Percentiles rank a stretch among this genome's conserved stretches.
These are phyloP conservation scores for Numenius phaeopus DNA, from an alignment of 2,797 vertebrate genomes.

Conservation along the genomic window DNA sequence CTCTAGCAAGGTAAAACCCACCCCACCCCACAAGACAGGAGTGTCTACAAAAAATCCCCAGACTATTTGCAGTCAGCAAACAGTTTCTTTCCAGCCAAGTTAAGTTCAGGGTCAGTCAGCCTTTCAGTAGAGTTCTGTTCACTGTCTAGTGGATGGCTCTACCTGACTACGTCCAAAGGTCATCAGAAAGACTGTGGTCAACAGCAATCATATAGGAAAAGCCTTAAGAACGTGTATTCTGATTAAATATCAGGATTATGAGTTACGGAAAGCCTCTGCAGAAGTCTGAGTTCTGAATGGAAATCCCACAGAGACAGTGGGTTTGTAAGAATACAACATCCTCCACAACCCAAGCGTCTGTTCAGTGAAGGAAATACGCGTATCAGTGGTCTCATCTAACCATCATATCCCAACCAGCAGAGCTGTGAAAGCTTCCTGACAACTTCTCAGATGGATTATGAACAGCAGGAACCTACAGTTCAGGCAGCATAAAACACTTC, in stretches of 20 bases:
- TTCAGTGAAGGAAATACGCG: not conserved
- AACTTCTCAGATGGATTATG: not conserved
- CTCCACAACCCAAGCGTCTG: not conserved
- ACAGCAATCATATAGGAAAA: not conserved
- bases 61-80: not conserved
- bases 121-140: not conserved
- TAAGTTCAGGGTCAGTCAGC: not conserved
- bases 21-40: not conserved
- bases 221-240: not conserved
- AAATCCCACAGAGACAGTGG: not conserved
- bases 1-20: not conserved
- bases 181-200: not conserved
- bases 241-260: not conserved
- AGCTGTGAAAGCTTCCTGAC: not conserved
- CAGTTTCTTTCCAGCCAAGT: not conserved
- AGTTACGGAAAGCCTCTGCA: not conserved
- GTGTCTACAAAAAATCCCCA: not conserved
- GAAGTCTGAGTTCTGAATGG: not conserved
- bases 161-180: not conserved
- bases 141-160: not conserved
- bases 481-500: not conserved
- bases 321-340: not conserved
- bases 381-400: not conserved
- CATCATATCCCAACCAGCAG: not conserved
- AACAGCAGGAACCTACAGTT: not conserved